Conservation (phyloP, 2,888 invertebrate genomes). For the Trichogramma dendrolimi region DNA sequence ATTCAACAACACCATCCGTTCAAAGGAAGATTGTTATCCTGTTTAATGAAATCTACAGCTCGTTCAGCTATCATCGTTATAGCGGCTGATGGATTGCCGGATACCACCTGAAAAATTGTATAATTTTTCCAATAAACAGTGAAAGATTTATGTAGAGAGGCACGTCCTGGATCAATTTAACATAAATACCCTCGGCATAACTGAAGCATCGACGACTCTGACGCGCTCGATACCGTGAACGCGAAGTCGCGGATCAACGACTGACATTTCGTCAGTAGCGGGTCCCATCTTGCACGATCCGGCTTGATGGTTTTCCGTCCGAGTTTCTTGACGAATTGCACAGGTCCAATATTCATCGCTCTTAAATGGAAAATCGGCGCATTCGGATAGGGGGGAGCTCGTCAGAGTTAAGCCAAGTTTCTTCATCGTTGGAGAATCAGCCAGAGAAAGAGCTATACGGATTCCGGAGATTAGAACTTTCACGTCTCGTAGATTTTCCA, state of each 20-base stretch:
- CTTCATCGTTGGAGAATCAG: conserved; percentile 54
- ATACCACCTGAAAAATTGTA: conserved; percentile 36
- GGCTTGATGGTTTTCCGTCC: conserved; percentile 77
- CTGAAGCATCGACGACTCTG: conserved; percentile 56
- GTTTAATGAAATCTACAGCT: conserved; percentile 55
- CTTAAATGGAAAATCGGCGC: conserved; percentile 28
- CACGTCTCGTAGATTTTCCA: conserved; percentile 63
- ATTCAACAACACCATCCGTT: not conserved
- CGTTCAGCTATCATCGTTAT: conserved; percentile 60
- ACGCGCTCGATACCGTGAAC: conserved; percentile 61
- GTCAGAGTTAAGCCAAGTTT: conserved; percentile 29
- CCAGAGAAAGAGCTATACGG: conserved; percentile 56
- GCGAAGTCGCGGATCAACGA: conserved; percentile 65
- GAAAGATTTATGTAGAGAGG: not conserved
- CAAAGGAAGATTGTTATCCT: conserved; percentile 16
- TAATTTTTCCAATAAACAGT: not conserved
- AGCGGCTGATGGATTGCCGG: conserved; percentile 58
- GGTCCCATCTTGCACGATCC: conserved; percentile 81
- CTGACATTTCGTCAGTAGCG: conserved; percentile 64
- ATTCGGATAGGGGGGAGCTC: conserved; percentile 24
- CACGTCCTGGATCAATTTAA: not conserved
- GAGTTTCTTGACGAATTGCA: conserved; percentile 63
- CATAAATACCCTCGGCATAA: conserved; percentile 57
- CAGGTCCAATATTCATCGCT: conserved; percentile 72
- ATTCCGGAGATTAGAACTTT: conserved; percentile 62